Percentiles rank a stretch among this genome's conserved stretches.
These are phyloP conservation scores for Mythimna impura DNA, from an alignment of 2,888 invertebrate species.

Conservation along the genomic window DNA sequence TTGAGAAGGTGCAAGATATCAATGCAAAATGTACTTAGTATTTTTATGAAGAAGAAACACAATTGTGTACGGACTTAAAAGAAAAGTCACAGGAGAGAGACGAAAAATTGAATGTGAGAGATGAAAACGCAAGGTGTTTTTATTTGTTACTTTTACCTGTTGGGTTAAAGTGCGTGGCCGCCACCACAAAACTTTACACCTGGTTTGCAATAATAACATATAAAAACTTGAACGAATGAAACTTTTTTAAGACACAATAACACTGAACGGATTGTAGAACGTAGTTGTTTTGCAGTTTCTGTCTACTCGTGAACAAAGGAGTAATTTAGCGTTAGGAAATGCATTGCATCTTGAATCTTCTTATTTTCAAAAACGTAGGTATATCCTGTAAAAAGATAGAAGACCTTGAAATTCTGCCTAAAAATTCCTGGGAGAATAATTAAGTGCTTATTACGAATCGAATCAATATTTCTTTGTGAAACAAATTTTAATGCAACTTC, in stretches of 20 bases:
- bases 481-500: neutral
- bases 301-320: neutral
- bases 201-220: constrained; percentile 68
- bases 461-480: neutral
- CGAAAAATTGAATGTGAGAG: neutral
- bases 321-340: neutral
- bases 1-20: constrained; percentile 73
- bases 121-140: constrained; percentile 18
- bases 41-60: constrained; percentile 22
- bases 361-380: neutral
- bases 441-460: neutral
- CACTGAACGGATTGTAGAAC: neutral
- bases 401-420: constrained; percentile 3
- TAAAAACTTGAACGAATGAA: constrained; percentile 32
- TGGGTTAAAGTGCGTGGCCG: constrained; percentile 82
- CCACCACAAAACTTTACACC: constrained; percentile 83
- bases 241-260: neutral
- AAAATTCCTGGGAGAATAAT: neutral
- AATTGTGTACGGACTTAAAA: constrained; percentile 12
- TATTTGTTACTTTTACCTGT: constrained; percentile 74
- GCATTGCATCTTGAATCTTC: neutral
- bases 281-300: neutral
- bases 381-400: neutral
- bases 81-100: neutral
- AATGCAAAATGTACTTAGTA: constrained; percentile 49